phyloP scores from a whole-genome alignment of 2,113 vertebrate species.

The Stigmatopora argus region DNA sequence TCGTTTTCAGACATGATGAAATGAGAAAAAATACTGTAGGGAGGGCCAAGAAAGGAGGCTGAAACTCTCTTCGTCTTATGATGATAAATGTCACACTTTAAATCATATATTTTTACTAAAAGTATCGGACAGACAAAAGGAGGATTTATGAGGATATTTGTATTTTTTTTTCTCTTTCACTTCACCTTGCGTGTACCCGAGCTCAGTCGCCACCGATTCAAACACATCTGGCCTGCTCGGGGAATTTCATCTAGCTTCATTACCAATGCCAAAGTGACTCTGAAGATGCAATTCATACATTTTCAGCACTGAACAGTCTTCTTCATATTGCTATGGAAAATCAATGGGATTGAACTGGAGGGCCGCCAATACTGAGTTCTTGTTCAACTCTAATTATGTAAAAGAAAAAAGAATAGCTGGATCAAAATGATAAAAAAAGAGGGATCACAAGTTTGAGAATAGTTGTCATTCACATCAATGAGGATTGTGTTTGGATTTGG shows the following conservation, averaged over 20 bases:
- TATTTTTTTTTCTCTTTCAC: slow-evolving; percentile 37
- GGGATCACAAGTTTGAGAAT: background rate
- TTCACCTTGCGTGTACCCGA: slow-evolving; percentile 43
- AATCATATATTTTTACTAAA: slow-evolving; percentile 70
- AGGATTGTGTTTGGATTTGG: background rate
- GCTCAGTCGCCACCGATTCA: slow-evolving; percentile 62
- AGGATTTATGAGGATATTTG: slow-evolving; percentile 67
- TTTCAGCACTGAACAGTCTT: slow-evolving; percentile 65
- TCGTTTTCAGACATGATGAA: slow-evolving; percentile 27
- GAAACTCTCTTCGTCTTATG: slow-evolving; percentile 41
- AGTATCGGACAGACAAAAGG: slow-evolving; percentile 63
- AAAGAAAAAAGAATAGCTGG: slow-evolving; percentile 42
- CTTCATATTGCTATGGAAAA: slow-evolving; percentile 78
- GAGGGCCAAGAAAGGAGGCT: slow-evolving; percentile 24
- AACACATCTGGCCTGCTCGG: slow-evolving; percentile 62
- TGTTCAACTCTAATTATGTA: slow-evolving; percentile 58
- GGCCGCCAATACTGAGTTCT: slow-evolving; percentile 52
- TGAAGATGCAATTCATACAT: slow-evolving; percentile 77
- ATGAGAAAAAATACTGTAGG: slow-evolving; percentile 24
- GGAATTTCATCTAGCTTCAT: slow-evolving; percentile 70
- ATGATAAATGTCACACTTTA: slow-evolving; percentile 69
- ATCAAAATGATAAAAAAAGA: slow-evolving; percentile 43
- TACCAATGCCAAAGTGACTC: slow-evolving; percentile 70
- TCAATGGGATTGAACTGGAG: slow-evolving; percentile 74
- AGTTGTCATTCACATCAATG: background rate